Base-by-base conservation (phyloP, 2,113 vertebrate genomes). In the Burhinus bistriatus region DNA sequence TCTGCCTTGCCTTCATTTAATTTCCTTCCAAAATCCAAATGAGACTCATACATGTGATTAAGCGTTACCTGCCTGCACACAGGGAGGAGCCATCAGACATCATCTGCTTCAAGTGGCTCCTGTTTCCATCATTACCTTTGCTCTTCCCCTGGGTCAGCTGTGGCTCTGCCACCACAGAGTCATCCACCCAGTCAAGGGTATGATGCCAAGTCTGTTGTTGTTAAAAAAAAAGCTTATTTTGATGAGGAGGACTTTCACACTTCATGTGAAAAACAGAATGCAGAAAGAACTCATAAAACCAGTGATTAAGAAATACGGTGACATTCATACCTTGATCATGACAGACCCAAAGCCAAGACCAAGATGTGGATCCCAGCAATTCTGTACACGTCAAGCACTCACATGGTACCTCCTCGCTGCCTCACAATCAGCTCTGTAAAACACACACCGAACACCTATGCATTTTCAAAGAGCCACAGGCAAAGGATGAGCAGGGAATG, bases 1-100 rank as follows among this genome's bases (percentile, higher is more conserved):
- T 34, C 45, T 83, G 65, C 30, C 42, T 84, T 69, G 51, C 15
- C 42, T 52, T 87, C 34, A 34, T 6, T 22, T 52, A 0, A 65
- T 64, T 89, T 89, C 62, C n/a, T 72, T 94, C 69, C 40, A 40
- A 90, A 95, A 72, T 45, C 40, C 78, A 89, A 75, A 62, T 45
- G 36, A 79, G 45, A 40, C 45, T n/a, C 40, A 44, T 8, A 14
- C 19, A 16, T 1, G 8, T 30, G 72, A 64, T 61, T 52, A 88
- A 75, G 66, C 4, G 2, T 52, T 70, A 65, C 47, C 42, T 77
- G 68, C 38, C 23, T 40, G 58, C 26, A 25, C 18, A 11, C 15
- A 32, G 68, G 5, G 30, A 84, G 27, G 20, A 73, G 30, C 44
- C 62, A 36, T 36, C 66, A 88, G 45, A 79, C 42, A 58, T 20